Conservation (phyloP, 2,797 vertebrate species). For the Micrastur ruficollis region DNA sequence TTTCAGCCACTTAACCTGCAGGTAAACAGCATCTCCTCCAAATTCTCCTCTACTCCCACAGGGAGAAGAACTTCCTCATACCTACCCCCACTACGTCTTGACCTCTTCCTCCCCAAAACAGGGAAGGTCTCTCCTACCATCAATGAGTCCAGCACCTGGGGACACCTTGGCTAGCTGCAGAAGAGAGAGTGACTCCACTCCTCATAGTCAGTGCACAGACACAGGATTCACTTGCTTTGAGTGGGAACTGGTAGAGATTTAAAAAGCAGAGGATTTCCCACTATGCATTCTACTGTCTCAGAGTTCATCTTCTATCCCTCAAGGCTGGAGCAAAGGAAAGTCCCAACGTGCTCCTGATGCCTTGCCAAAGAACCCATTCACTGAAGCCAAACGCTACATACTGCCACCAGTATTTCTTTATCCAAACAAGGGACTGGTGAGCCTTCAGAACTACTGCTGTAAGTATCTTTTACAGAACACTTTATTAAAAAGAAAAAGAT, state of each 20-base stretch:
- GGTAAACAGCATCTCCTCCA: background rate
- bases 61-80: background rate
- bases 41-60: background rate
- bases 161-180: background rate
- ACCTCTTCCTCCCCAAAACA: background rate
- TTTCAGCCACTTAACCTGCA: background rate
- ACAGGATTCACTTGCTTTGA: background rate
- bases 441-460: background rate
- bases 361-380: background rate
- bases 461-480: background rate
- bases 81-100: background rate
- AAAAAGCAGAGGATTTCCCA: background rate
- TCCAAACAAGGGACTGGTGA: background rate
- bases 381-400: background rate
- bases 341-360: accelerated
- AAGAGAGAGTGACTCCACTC: background rate
- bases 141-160: background rate
- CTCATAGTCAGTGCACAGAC: background rate
- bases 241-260: background rate
- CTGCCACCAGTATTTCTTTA: background rate
- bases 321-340: background rate
- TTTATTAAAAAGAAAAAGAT: background rate
- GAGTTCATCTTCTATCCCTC: background rate
- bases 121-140: background rate
- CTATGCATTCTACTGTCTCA: background rate